phyloP scores from a whole-genome alignment of 1,140 invertebrate species.

The Ganaspis sp. region DNA sequence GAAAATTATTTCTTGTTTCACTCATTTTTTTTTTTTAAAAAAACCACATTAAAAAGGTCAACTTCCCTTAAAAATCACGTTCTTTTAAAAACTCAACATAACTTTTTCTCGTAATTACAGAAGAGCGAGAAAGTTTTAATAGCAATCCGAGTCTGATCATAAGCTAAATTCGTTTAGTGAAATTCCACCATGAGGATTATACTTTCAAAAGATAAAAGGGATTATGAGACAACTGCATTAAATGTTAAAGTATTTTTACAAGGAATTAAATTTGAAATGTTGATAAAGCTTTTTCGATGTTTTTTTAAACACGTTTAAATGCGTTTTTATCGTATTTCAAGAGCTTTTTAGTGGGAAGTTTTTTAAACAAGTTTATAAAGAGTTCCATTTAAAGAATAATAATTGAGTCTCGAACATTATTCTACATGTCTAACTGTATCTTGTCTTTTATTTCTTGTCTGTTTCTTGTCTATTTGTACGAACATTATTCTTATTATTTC shows the following conservation, averaged over 20 bases:
- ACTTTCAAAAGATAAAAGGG: background rate
- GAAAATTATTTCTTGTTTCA: conserved; percentile 17
- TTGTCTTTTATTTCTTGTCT: too few relatives aligned
- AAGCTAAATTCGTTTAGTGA: background rate
- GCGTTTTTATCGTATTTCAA: too few relatives aligned
- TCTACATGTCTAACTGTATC: too few relatives aligned
- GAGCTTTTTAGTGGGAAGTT: too few relatives aligned
- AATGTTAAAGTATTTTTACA: background rate
- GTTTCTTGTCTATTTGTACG: too few relatives aligned
- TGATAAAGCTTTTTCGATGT: background rate
- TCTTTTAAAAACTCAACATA: background rate
- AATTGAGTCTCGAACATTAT: too few relatives aligned
- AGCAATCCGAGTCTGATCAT: conserved; percentile 12
- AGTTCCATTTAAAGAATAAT: too few relatives aligned
- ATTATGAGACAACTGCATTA: conserved; percentile 1
- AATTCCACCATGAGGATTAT: background rate
- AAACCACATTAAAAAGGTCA: too few relatives aligned
- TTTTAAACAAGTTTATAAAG: too few relatives aligned
- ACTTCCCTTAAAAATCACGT: background rate
- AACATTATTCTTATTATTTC: too few relatives aligned
- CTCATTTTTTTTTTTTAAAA: background rate
- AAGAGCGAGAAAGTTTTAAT: conserved; percentile 11
- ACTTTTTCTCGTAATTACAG: conserved; percentile 9
- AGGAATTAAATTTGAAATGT: background rate
- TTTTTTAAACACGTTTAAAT: too few relatives aligned